A percentile compares a stretch with the other conserved stretches of the same genome.
Evolutionary conservation across 1,140 invertebrate genomes (phyloP).

Genomic region (Phortica variegata): DNA sequence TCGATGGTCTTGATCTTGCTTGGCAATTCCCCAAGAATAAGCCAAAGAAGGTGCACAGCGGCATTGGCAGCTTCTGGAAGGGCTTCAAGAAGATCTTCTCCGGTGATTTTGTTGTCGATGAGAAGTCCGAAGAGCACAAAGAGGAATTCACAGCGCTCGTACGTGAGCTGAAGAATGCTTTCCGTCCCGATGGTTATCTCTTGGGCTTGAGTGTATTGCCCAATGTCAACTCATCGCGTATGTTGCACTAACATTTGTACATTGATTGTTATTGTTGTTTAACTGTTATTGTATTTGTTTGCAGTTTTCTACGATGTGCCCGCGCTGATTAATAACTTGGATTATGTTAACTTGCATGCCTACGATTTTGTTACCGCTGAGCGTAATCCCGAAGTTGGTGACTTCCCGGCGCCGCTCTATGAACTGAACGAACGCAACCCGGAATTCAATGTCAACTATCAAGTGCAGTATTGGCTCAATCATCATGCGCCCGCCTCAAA

Average conservation of each 20-base stretch:
- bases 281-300: slow-evolving; percentile 23
- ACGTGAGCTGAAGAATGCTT: slow-evolving; percentile 70
- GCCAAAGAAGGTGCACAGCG: slow-evolving; percentile 72
- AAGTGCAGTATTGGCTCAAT: slow-evolving; percentile 66
- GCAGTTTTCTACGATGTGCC: slow-evolving; percentile 78
- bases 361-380: slow-evolving; percentile 79
- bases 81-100: slow-evolving; percentile 74
- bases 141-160: slow-evolving; percentile 74
- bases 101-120: slow-evolving; percentile 68
- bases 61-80: slow-evolving; percentile 69
- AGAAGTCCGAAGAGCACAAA: slow-evolving; percentile 74
- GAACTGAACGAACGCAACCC: slow-evolving; percentile 69
- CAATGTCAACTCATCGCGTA: slow-evolving; percentile 75
- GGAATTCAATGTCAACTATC: slow-evolving; percentile 67
- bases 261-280: too few species aligned
- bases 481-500: slow-evolving; percentile 71
- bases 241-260: slow-evolving; percentile 33
- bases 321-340: slow-evolving; percentile 70
- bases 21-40: slow-evolving; percentile 82
- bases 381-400: slow-evolving; percentile 72
- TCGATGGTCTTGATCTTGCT: slow-evolving; percentile 82
- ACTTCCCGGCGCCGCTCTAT: slow-evolving; percentile 72
- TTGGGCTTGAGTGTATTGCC: slow-evolving; percentile 72
- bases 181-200: slow-evolving; percentile 65
- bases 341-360: slow-evolving; percentile 76